These are phyloP conservation scores for Carduelis carduelis DNA, from an alignment of 2,797 vertebrate genomes.

Conservation along the genomic window DNA sequence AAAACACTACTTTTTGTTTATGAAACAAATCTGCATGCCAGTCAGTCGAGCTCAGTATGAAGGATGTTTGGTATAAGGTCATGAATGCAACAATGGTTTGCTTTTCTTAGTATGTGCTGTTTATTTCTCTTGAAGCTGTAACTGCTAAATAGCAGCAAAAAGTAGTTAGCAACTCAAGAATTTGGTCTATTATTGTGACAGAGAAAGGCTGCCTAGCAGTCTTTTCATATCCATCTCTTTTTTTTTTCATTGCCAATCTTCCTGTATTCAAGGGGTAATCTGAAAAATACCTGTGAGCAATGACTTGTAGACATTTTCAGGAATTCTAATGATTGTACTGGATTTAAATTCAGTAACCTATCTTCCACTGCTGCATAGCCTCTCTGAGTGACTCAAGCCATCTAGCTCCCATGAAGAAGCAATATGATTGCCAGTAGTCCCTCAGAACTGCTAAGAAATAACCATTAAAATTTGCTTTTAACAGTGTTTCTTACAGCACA, in stretches of 20 bases:
- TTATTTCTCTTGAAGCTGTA: constrained; percentile 11
- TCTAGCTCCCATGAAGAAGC: neutral
- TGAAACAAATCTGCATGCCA: constrained; percentile 66
- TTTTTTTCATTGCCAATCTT: neutral
- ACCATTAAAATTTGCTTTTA: constrained; percentile 26
- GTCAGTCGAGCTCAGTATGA: constrained; percentile 10
- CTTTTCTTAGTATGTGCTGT: neutral
- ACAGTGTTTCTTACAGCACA: neutral
- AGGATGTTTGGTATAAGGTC: constrained; percentile 28
- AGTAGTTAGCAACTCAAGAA: neutral
- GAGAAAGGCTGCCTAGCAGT: neutral
- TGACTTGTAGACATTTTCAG: constrained; percentile 20
- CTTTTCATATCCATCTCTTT: neutral
- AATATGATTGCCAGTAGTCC: neutral
- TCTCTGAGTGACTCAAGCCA: neutral
- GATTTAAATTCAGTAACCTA: constrained; percentile 19
- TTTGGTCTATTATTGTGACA: neutral
- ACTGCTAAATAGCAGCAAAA: neutral
- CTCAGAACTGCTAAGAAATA: neutral
- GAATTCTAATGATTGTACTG: neutral
- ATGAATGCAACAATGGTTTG: constrained; percentile 12
- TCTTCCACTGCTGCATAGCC: neutral
- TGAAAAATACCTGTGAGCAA: neutral
- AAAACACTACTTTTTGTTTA: constrained; percentile 70
- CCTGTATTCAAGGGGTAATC: neutral